Base-by-base conservation (phyloP, 2,888 invertebrate species). In the Diogma glabrata region DNA sequence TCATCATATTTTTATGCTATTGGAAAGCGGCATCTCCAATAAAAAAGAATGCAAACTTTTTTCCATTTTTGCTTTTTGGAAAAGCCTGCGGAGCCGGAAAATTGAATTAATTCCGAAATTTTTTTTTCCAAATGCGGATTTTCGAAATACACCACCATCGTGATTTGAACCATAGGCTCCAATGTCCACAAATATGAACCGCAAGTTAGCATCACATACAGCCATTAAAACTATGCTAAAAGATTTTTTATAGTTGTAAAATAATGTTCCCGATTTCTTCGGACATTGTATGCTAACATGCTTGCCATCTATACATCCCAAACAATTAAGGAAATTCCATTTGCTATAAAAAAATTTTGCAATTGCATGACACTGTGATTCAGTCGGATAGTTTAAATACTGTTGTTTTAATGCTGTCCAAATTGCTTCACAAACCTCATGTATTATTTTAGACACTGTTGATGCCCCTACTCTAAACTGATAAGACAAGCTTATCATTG, bases 21-120 rank as follows among this genome's bases (percentile, higher is more conserved):
- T 17, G 43, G 12, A 43, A 43, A 10, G 43, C 43, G 20, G 20
- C 19, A 43, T 43, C 43, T 3, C 20, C 45, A 45, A 45, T 45
- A 23, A 22, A 45, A 45, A 12, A 45, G 23, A 22, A n/a, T 23
- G 45, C 22, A 23, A 10, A 45, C 12, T 45, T n/a, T 2, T 36
- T 36, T 5, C 16, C 36, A 16, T 36, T 10, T 9, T n/a, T 36
- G 5, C 14, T 36, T 16, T 36, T 36, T 36, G 16, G 16, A 3
- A 36, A 36, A 17, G 36, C 16, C 17, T 36, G 36, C 14, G 14
- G 16, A 36, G 36, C 36, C 3, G 9, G 36, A 9, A 36, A 14
- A 36, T 36, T 36, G 14, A 36, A 36, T 14, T 36, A 17, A 14
- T 36, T 36, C 4, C 17, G 17, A 16, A 14, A 14, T 17, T 17